Conservation (phyloP, 2,888 invertebrate genomes). For the Oligia fasciuncula region DNA sequence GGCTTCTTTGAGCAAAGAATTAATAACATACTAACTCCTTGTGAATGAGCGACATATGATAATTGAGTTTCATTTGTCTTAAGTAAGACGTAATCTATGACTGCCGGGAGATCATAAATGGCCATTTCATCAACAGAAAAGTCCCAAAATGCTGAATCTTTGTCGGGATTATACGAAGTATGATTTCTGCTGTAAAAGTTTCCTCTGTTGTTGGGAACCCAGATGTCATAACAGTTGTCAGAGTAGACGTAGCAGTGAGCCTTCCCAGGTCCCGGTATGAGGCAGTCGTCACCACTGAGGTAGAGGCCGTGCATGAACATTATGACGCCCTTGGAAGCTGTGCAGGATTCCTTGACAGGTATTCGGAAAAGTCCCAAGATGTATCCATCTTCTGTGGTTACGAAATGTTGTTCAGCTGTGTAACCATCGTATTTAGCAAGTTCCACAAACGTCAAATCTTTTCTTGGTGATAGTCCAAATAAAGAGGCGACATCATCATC, state of each 20-base stretch:
- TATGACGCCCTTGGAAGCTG: slow-evolving; percentile 70
- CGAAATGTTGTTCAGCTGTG: slow-evolving; percentile 61
- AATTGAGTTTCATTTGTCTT: slow-evolving; percentile 63
- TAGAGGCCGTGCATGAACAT: slow-evolving; percentile 94
- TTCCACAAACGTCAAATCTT: slow-evolving; percentile 63
- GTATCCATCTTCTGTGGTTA: slow-evolving; percentile 71
- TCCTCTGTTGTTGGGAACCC: slow-evolving; percentile 94
- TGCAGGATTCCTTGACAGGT: slow-evolving; percentile 48
- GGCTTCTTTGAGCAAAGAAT: slow-evolving; percentile 68
- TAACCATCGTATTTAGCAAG: slow-evolving; percentile 68
- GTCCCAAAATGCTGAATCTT: slow-evolving; percentile 66
- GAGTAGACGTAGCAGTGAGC: slow-evolving; percentile 90
- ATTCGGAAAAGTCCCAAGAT: slow-evolving; percentile 67
- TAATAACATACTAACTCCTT: slow-evolving; percentile 65
- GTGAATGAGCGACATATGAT: slow-evolving; percentile 68
- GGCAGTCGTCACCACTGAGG: slow-evolving; percentile 92
- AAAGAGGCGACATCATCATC: neutral
- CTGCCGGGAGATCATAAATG: slow-evolving; percentile 66
- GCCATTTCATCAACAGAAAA: slow-evolving; percentile 70
- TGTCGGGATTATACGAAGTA: slow-evolving; percentile 64
- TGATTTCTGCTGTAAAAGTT: slow-evolving; percentile 91
- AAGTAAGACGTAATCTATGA: slow-evolving; percentile 69
- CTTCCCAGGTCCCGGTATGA: slow-evolving; percentile 90
- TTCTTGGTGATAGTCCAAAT: slow-evolving; percentile 47
- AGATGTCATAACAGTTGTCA: slow-evolving; percentile 91